Base-by-base conservation (phyloP, 2,888 invertebrate species). In the Diplazon laetatorius region DNA sequence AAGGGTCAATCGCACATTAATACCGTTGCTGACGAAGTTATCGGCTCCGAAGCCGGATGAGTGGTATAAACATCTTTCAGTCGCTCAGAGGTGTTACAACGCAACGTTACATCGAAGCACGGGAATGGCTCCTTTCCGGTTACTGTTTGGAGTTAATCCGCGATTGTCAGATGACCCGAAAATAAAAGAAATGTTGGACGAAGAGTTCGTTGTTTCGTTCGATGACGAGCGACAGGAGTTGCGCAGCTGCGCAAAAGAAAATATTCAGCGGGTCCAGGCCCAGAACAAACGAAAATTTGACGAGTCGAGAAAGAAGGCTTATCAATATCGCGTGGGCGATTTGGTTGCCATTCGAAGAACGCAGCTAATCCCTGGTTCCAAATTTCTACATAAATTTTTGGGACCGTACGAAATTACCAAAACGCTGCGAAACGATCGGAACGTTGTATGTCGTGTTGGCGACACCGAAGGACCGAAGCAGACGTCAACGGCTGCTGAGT, bases 401-500 rank as follows among this genome's bases (percentile, higher is more conserved):
- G 66, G 66, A 16, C 30, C 48, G 8, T 63, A 63, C n/a, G 63
- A 63, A 12, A 10, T 63, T 9, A 18, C 48, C 30, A 62, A 25
- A 44, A 44, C 25, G 30, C 16, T 62, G 25, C 44, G 46, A 30
- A 30, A 30, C 30, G 30, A 30, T 30, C 30, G 30, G 6, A 5
- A 30, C 60, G 82, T 85, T 12, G 88, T 90, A 0, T 74, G 78
- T 9, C 87, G 86, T 57, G 74, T 85, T 20, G 87, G 86, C 6
- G 69, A 80, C 37, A 80, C 83, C 39, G 88, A 88, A 42, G 87
- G 87, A 10, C 85, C 87, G n/a, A 60, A 14, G 5, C 62, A 59
- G 14, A 88, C 87, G 6, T 81, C 85, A 12, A 84, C 85, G 10
- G 84, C 84, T 30, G 85, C 87, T 0, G 87, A 88, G 59, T 48